phyloP scores from a whole-genome alignment of 2,888 invertebrate genomes.

The Callosobruchus maculatus region DNA sequence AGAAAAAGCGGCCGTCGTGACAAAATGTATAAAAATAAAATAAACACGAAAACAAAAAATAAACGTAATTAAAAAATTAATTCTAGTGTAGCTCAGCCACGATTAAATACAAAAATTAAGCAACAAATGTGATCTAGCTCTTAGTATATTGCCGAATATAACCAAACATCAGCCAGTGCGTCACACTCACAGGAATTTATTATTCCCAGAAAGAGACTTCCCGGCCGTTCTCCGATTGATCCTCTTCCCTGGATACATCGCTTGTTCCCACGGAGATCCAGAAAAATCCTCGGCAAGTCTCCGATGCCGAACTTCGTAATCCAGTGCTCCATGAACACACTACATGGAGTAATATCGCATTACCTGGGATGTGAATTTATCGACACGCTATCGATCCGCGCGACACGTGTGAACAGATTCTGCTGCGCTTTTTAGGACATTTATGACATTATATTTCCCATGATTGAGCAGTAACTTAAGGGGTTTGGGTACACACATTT shows the following conservation, averaged over 20 bases:
- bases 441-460: no score
- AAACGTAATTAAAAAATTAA: no score
- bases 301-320: neutral
- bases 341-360: neutral
- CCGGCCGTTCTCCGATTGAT: neutral
- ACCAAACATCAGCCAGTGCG: neutral
- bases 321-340: neutral
- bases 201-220: neutral
- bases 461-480: no score
- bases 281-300: neutral
- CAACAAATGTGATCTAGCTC: no score
- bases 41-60: no score
- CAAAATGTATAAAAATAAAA: no score
- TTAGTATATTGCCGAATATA: neutral
- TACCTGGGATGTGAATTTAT: neutral
- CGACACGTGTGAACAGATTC: neutral
- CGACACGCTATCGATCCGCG: neutral
- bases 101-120: no score
- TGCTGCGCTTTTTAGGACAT: neutral
- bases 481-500: no score
- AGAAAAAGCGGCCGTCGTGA: no score
- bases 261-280: neutral
- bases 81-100: no score
- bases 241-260: neutral
- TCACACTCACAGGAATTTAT: neutral